Evolutionary conservation across 2,113 vertebrate genomes (phyloP).

Genomic region (Scartelaos histophorus): DNA sequence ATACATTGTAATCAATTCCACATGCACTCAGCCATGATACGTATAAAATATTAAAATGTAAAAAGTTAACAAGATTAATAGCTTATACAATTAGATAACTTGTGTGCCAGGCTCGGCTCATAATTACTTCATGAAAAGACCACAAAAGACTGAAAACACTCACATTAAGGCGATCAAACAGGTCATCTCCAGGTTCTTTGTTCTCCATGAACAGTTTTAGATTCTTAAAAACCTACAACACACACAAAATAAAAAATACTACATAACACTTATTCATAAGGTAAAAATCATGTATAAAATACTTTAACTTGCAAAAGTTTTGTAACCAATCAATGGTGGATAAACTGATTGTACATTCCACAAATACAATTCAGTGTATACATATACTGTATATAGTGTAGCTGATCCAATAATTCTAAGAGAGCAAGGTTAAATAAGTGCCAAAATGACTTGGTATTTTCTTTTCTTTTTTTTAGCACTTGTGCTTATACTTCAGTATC

Average conservation of each 20-base stretch:
- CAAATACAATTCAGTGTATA: background rate
- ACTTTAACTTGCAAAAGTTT: background rate
- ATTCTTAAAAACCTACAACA: conserved; percentile 82
- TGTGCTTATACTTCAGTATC: background rate
- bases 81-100: background rate
- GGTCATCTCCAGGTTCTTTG: conserved; percentile 75
- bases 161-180: conserved; percentile 77
- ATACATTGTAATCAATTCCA: conserved; percentile 14
- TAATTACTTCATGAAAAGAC: background rate
- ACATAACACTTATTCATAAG: background rate
- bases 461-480: background rate
- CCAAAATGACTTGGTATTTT: background rate
- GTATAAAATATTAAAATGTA: background rate
- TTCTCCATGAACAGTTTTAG: conserved; percentile 79
- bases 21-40: background rate
- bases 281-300: no score
- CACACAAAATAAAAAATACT: background rate
- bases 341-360: background rate
- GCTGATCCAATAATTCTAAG: no score
- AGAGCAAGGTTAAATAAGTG: background rate
- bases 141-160: conserved; percentile 30
- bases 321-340: background rate
- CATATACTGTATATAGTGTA: no score
- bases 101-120: background rate
- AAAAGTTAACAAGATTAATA: no score